Base-by-base conservation (phyloP, 2,797 vertebrate species). In the Periophthalmus magnuspinnatus region DNA sequence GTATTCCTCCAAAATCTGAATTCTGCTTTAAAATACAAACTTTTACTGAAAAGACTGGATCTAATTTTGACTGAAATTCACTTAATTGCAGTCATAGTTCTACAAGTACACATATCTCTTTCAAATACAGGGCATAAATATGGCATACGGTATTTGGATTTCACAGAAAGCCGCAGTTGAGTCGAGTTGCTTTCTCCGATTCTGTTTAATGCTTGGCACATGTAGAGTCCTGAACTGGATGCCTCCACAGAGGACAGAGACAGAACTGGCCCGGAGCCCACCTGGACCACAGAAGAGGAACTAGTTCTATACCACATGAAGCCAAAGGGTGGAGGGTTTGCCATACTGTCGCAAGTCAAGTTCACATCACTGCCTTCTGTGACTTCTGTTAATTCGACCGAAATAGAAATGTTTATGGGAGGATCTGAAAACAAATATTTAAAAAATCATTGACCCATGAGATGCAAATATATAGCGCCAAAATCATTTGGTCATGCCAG, bases 221-320 rank as follows among this genome's bases (percentile, higher is more conserved):
- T 9, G 68, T 89, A 90, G 16, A 62, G 67, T 71, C 85, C 84
- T n/a, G 72, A 2, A 32, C 81, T 68, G 61, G 76, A 74, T 5
- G 33, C 34, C 34, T 76, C 62, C 70, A 81, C 21, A 13, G 76
- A 71, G 57, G 65, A 24, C 52, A 86, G 38, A 14, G 60, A 71
- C 59, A 90, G 55, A 62, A 83, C 57, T 66, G 66, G 75, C 52
- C 80, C 86, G 54, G 81, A 81, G 56, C 82, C 85, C 52, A 88
- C 62, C 24, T 56, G 68, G n/a, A 76, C 6, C 72, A 70, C 14
- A 11, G 72, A 70, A 67, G 60, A 47, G 65, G 60, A 62, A 33
- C 67, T 22, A 19, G 2, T 47, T 71, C 50, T 78, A 80, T 74
- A 87, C 88, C 89, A 91, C 65, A 65, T 83, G 81, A 86, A 89